phyloP scores from a whole-genome alignment of 2,113 vertebrate species.

The Calonectris borealis region DNA sequence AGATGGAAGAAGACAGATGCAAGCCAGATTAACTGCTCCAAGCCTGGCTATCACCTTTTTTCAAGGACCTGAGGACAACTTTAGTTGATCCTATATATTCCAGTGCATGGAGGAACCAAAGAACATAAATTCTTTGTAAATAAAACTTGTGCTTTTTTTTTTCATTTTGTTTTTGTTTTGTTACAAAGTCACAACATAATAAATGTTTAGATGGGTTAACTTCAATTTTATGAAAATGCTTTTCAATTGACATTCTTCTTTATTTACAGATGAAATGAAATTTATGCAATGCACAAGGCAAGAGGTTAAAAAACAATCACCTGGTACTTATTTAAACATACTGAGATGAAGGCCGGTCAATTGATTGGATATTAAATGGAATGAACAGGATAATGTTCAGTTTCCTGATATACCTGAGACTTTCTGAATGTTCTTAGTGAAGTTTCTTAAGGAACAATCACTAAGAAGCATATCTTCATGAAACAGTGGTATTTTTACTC shows the following conservation, averaged over 20 bases:
- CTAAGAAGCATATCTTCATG: neutral
- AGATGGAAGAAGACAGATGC: neutral
- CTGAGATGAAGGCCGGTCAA: neutral
- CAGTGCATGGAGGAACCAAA: neutral
- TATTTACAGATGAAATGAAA: neutral
- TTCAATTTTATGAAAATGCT: neutral
- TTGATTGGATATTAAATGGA: neutral
- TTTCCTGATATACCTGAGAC: neutral
- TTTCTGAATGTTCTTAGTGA: neutral
- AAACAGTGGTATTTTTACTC: neutral
- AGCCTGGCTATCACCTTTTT: neutral
- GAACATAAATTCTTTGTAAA: neutral
- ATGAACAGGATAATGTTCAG: neutral
- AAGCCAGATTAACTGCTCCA: neutral
- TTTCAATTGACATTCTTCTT: neutral
- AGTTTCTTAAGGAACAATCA: neutral
- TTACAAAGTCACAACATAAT: neutral
- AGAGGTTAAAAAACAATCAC: neutral
- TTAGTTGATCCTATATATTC: neutral
- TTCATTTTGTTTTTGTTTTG: neutral
- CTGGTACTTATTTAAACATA: neutral
- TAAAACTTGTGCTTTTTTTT: neutral
- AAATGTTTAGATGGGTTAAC: neutral
- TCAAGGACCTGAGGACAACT: neutral
- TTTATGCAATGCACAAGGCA: neutral